These are phyloP conservation scores for Meloidogyne hapla DNA, from an alignment of 1,140 invertebrate genomes.

Conservation along the genomic window DNA sequence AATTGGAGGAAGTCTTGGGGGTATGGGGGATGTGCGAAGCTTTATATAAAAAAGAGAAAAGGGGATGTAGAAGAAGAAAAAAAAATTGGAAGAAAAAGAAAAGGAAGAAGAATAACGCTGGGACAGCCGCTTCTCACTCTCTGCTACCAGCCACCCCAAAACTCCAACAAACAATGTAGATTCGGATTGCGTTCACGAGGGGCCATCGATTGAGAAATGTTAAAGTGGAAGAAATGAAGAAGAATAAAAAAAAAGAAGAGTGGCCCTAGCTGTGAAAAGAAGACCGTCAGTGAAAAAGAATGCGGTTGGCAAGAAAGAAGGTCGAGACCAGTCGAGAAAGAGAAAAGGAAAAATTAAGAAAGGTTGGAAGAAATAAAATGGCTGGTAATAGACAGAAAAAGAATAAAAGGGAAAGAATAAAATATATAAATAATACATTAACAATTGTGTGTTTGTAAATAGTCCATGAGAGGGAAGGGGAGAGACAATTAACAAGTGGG, in stretches of 20 bases:
- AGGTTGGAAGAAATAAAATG: neutral
- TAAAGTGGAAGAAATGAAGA: neutral
- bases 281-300: neutral
- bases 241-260: neutral
- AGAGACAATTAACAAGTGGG: neutral
- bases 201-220: slow-evolving; percentile 4
- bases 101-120: neutral
- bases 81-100: neutral
- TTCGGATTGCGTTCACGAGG: slow-evolving; percentile 11
- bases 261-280: neutral
- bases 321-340: slow-evolving; percentile 1
- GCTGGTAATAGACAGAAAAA: neutral
- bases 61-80: neutral
- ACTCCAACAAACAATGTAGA: neutral
- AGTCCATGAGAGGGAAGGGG: neutral
- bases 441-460: neutral
- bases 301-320: neutral
- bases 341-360: neutral
- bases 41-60: neutral
- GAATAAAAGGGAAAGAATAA: neutral
- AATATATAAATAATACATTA: neutral
- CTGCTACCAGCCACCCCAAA: neutral
- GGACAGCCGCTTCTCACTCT: neutral
- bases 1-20: neutral
- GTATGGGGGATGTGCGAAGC: neutral